Conservation (phyloP, 2,113 vertebrate genomes). For the Mustela nigripes region DNA sequence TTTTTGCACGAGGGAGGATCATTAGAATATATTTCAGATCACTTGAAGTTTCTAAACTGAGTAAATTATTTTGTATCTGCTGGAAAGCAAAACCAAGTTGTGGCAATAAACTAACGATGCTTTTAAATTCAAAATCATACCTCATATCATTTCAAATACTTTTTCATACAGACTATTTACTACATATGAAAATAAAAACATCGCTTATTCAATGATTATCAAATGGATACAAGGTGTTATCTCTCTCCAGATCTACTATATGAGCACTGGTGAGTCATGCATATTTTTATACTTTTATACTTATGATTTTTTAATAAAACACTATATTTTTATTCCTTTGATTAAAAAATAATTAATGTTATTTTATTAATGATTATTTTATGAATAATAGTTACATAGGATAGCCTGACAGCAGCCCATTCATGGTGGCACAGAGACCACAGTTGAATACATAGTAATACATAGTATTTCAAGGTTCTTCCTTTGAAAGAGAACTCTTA, state of each 20-base stretch:
- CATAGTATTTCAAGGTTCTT: not conserved
- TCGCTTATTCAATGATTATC: not conserved
- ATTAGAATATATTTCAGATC: conserved; percentile 10
- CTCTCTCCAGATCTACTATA: not conserved
- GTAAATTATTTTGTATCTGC: not conserved
- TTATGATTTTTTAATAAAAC: not conserved
- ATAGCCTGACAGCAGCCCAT: not conserved
- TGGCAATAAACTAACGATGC: not conserved
- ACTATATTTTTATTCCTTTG: not conserved
- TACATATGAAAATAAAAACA: not conserved
- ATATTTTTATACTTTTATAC: not conserved
- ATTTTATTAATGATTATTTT: no score
- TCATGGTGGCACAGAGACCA: not conserved
- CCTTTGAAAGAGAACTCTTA: not conserved
- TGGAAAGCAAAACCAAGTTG: not conserved
- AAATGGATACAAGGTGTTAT: not conserved
- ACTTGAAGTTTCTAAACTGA: not conserved
- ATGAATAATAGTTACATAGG: not conserved
- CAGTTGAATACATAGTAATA: not conserved
- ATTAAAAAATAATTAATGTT: not conserved
- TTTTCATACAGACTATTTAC: not conserved
- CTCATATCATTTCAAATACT: not conserved
- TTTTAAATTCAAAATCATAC: not conserved
- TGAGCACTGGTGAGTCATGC: not conserved
- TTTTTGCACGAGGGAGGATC: not conserved